Evolutionary conservation across 35 echinoderm and acorn worm genomes (phyloP), one percentile per base, ranked within the genome.

Genomic region (Lytechinus pictus): DNA sequence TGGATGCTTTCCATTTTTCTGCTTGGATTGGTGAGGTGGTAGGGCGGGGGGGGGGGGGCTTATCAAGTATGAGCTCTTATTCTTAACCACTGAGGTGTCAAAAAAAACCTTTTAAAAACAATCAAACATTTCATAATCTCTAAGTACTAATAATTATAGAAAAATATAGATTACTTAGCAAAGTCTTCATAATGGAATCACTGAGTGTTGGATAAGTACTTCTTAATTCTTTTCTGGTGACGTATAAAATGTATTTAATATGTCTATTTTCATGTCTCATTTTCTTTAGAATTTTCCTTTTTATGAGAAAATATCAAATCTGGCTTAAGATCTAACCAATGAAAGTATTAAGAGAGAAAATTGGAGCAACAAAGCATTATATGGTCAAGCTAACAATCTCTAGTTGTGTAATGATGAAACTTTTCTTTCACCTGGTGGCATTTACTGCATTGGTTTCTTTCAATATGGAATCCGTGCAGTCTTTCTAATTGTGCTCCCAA

Each of bases 21-120:
- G 19, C 66, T 79, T 19, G 19, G n/a, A 79, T 44, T 44, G 33
- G 33, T 44, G 33, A 44, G 33, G 33, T 79, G 21, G 5, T 6
- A 71, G 16, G 0, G 16, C 4, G 61, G 61, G 61, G 27, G 88
- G 88, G 88, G 28, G 0, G 88, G 88, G 27, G 27, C 6, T 3
- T 10, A 51, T 3, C 10, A 11, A 52, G 52, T 21, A 90, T 90
- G 88, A 51, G 88, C 88, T 90, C 52, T 54, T 33, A 90, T 16
- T 90, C 52, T 27, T 51, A 90, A 90, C 88, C 88, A 90, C 27
- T 90, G 52, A 90, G 52, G n/a, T 79, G 66, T 79, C 6, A 79
- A 16, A 79, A 24, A 79, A 6, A 16, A 24, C 24, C 56, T 79
- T 24, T n/a, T 4, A 79, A 79, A 24, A n/a, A 79, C 4, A 24